Conservation (phyloP, 2,888 invertebrate genomes). For the Chouioia cunea region DNA sequence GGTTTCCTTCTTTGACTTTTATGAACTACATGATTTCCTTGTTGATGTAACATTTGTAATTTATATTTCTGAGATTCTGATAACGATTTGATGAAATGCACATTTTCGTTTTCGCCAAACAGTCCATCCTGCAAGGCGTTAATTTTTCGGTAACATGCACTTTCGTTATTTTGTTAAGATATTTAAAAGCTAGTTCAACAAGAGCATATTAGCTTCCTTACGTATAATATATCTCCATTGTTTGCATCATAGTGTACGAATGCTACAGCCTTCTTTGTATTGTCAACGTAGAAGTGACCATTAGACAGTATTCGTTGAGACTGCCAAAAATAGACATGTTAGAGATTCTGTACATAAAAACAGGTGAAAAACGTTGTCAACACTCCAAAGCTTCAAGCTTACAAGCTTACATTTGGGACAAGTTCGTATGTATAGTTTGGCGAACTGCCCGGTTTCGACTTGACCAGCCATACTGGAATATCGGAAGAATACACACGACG, state of each 20-base stretch:
- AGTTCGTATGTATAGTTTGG: slow-evolving; percentile 8
- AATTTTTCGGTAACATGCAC: too few species aligned
- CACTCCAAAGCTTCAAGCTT: neutral
- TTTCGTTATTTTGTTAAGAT: too few species aligned
- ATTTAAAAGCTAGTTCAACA: neutral
- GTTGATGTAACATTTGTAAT: neutral
- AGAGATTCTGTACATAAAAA: neutral
- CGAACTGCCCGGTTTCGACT: neutral
- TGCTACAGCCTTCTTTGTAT: slow-evolving; percentile 2
- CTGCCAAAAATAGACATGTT: neutral
- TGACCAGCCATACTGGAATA: neutral
- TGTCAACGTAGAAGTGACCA: neutral
- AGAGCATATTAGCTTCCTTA: neutral
- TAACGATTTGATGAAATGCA: neutral
- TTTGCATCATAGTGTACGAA: neutral
- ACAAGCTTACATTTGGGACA: neutral
- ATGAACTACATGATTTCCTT: neutral
- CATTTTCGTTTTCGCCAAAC: neutral
- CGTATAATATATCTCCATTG: neutral
- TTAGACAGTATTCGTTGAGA: neutral
- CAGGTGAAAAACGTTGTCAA: neutral
- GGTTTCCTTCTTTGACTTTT: neutral
- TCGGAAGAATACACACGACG: neutral
- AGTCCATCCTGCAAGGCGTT: neutral
- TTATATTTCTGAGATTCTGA: neutral